Evolutionary conservation across 2,888 invertebrate species (phyloP).

Genomic region (Epistrophe grossulariae): DNA sequence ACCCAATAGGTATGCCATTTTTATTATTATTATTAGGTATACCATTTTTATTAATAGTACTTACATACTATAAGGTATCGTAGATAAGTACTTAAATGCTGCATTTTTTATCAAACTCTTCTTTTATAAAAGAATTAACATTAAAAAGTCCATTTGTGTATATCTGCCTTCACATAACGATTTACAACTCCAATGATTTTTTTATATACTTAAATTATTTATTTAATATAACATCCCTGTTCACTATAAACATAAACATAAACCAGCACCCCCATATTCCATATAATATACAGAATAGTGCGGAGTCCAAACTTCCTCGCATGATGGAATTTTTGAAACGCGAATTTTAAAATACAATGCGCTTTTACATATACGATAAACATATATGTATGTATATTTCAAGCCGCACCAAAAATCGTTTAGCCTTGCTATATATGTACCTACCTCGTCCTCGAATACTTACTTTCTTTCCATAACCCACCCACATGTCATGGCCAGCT

Average conservation of each 20-base stretch:
- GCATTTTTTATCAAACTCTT: too few relatives aligned
- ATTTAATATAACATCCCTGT: conserved; percentile 11
- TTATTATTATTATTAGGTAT: too few relatives aligned
- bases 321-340: conserved; percentile 69
- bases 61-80: too few relatives aligned
- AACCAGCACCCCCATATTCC: conserved; percentile 2
- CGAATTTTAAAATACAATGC: conserved; percentile 64
- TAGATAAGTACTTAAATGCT: too few relatives aligned
- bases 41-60: too few relatives aligned
- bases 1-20: too few relatives aligned
- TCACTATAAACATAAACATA: neutral
- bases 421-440: neutral
- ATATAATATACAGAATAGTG: neutral
- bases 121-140: too few relatives aligned
- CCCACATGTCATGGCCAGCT: conserved; percentile 60
- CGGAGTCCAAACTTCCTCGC: conserved; percentile 58
- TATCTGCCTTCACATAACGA: too few relatives aligned
- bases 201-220: too few relatives aligned
- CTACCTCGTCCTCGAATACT: neutral
- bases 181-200: too few relatives aligned
- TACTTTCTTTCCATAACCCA: neutral
- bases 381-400: too few relatives aligned
- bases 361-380: conserved; percentile 22
- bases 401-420: conserved; percentile 11
- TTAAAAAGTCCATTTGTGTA: too few relatives aligned